Percentiles rank a stretch among this genome's conserved stretches.
Conservation (phyloP, 2,888 invertebrate species). For the Pyrrhosoma nymphula region DNA sequence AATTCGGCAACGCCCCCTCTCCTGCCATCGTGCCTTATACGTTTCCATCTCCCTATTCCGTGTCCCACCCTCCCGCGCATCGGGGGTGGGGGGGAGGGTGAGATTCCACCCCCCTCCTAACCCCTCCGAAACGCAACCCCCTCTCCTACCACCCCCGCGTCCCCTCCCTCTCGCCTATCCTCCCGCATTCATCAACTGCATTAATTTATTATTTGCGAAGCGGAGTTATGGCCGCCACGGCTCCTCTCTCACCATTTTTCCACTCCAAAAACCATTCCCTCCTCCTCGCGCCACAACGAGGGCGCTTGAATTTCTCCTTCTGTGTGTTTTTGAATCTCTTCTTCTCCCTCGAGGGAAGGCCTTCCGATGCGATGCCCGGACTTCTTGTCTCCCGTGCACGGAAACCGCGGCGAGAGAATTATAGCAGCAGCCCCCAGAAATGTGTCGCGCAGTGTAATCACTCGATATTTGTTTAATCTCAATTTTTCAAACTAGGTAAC, state of each 20-base stretch:
- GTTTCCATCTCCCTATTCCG: background rate
- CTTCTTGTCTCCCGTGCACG: no score
- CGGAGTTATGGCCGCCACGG: background rate
- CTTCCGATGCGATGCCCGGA: no score
- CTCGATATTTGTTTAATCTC: no score
- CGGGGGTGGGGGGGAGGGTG: no score
- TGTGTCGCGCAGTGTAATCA: no score
- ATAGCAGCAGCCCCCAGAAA: no score
- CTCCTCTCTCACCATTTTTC: background rate
- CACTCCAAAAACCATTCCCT: background rate
- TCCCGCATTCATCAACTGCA: slow-evolving; percentile 24
- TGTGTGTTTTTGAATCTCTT: no score
- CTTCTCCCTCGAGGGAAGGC: no score
- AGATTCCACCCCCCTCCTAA: background rate
- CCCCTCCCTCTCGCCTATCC: background rate
- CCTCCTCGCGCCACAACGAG: background rate
- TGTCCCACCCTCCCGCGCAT: background rate
- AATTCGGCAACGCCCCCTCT: slow-evolving; percentile 49
- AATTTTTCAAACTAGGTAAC: no score
- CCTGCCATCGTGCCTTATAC: background rate
- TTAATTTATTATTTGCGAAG: slow-evolving; percentile 32
- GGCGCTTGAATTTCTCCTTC: background rate
- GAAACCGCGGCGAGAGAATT: no score
- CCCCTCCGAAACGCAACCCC: background rate
- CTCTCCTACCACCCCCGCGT: background rate